Conservation (phyloP, 1,140 invertebrate species). For the Asobara japonica region DNA sequence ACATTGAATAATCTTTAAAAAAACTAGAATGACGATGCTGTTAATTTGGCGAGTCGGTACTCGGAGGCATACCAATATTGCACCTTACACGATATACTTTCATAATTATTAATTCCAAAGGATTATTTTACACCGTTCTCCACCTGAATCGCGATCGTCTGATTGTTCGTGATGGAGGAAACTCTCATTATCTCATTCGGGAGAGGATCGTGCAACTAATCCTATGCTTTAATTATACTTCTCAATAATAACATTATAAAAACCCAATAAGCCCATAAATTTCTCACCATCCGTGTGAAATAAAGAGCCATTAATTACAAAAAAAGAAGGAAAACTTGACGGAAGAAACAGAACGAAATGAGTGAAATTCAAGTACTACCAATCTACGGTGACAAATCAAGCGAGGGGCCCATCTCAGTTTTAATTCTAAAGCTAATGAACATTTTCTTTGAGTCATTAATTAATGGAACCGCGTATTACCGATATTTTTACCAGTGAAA, state of each 20-base stretch:
- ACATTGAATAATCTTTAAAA: no score
- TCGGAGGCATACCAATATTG: no score
- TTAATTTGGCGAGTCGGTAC: no score
- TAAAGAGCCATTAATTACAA: neutral
- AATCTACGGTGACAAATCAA: neutral
- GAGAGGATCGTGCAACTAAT: neutral
- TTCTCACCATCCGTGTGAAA: slow-evolving; percentile 13
- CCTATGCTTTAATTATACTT: neutral
- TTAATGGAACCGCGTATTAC: neutral
- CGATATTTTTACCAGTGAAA: neutral
- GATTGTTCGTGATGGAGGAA: neutral
- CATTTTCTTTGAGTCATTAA: neutral
- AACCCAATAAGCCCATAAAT: neutral
- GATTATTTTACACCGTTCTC: neutral
- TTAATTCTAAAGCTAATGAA: neutral
- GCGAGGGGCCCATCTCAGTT: neutral
- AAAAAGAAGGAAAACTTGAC: no score
- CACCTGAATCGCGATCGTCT: neutral
- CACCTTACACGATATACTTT: no score
- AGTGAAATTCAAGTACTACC: neutral
- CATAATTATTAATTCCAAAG: no score
- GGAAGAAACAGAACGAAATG: neutral
- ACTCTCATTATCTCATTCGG: neutral
- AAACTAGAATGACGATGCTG: no score
- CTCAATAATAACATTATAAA: neutral